Base-by-base conservation (phyloP, 2,888 invertebrate genomes). In the Drosophila anceps region DNA sequence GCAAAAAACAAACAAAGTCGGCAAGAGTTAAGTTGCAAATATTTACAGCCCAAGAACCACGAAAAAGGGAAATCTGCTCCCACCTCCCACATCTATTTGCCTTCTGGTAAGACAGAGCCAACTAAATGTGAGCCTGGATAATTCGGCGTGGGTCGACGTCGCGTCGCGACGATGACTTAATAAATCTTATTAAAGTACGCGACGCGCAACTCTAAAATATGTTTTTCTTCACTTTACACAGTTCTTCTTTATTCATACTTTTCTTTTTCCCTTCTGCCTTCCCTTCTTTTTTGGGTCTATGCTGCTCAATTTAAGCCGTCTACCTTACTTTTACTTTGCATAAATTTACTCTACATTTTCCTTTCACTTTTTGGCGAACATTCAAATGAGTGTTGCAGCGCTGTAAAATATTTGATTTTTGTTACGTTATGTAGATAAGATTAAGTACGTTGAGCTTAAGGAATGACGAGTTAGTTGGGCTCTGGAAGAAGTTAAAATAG, bases 21-120 rank as follows among this genome's bases (percentile, higher is more conserved):
- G 84, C 80, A 86, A 87, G 89, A 86, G 89, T 89, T 87, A 76
- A 77, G 84, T 82, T 82, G 84, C 85, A 86, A 89, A 86, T 89
- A 86, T 89, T 86, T 89, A 87, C 89, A 81, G 51, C 83, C 54
- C 4, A 13, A 18, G 33, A 67, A 46, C 48, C 68, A 53, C 37
- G 29, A 37, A n/a, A 29, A 48, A 29, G 29, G 29, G 29, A 48
- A 48, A 48, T 41, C 35, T 51, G 18, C 29, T 24, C 43, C 6
- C 44, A 1, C 3, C 33, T 1, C 41, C 29, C 2, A 6, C 18
- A 10, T 9, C 13, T 48, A 79, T 74, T 79, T 84, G 84, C 73
- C 69, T 50, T 69, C 68, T 64, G 80, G 69, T 81, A 79, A 88
- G 80, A 70, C 75, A 80, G 72, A 68, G 68, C 64, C 65, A 73